phyloP scores from a whole-genome alignment of 2,113 vertebrate species.

The Halichoeres trimaculatus region DNA sequence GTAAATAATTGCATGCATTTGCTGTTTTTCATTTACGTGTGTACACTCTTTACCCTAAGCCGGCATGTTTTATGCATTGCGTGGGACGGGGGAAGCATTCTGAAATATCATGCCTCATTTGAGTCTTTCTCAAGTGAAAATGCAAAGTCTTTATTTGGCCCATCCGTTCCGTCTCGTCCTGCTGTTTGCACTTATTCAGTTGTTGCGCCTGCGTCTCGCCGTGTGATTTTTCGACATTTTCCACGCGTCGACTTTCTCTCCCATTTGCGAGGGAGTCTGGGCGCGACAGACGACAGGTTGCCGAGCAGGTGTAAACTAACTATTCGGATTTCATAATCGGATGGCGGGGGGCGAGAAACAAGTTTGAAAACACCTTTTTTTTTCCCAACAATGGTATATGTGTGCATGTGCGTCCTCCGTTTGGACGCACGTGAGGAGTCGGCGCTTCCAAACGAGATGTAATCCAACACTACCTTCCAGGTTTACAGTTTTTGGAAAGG shows the following conservation, averaged over 20 bases:
- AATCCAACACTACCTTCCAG: constrained; percentile 1
- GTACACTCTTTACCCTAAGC: constrained; percentile 74
- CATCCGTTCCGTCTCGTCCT: constrained; percentile 68
- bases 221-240: constrained; percentile 72
- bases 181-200: constrained; percentile 78
- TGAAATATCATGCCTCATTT: constrained; percentile 83
- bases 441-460: not conserved
- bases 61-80: constrained; percentile 81
- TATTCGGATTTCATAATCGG: constrained; percentile 63
- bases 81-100: constrained; percentile 58
- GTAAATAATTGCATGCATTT: constrained; percentile 82
- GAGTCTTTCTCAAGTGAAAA: constrained; percentile 74
- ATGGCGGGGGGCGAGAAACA: constrained; percentile 29
- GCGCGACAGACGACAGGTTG: constrained; percentile 76
- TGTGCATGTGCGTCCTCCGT: constrained; percentile 11
- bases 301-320: constrained; percentile 82
- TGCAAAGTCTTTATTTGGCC: constrained; percentile 77
- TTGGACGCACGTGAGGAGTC: constrained; percentile 2
- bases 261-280: constrained; percentile 71
- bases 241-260: constrained; percentile 71
- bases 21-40: constrained; percentile 72
- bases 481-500: not conserved
- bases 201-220: constrained; percentile 58
- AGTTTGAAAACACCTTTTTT: constrained; percentile 48
- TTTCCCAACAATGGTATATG: constrained; percentile 29